phyloP scores from a whole-genome alignment of 2,113 vertebrate species.

The Gymnorhina tibicen region DNA sequence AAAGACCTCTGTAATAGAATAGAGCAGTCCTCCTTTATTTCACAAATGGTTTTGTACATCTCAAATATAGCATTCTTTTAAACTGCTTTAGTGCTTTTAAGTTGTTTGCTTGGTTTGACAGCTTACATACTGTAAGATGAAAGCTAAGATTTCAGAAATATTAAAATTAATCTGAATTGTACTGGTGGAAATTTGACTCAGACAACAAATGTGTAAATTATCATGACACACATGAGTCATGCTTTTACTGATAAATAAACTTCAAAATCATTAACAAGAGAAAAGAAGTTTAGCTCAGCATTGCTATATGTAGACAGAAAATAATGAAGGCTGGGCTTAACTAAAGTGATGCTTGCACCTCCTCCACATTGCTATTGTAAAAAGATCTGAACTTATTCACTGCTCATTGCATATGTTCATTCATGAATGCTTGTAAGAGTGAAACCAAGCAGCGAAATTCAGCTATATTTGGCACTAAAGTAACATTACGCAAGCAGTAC shows the following conservation, averaged over 20 bases:
- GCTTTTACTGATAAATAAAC: background rate
- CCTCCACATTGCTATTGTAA: background rate
- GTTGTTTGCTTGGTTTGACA: constrained; percentile 46
- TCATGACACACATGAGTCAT: background rate
- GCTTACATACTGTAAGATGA: background rate
- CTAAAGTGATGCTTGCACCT: background rate
- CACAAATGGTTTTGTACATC: constrained; percentile 32
- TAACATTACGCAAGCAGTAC: constrained; percentile 4
- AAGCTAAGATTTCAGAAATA: background rate
- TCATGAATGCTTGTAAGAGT: constrained; percentile 1
- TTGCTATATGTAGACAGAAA: background rate
- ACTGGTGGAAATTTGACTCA: background rate
- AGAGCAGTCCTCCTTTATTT: background rate
- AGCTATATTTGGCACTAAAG: constrained; percentile 13
- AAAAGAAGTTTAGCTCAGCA: background rate
- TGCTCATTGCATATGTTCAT: background rate
- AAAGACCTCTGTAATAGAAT: background rate
- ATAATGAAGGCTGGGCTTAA: background rate
- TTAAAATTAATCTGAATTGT: background rate
- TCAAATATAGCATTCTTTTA: background rate
- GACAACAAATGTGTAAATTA: background rate
- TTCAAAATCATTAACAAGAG: background rate
- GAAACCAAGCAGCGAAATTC: constrained; percentile 32
- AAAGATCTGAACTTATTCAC: background rate
- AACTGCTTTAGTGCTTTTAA: constrained; percentile 25